Conservation (phyloP, 2,113 vertebrate species). For the Bagarius yarrelli region DNA sequence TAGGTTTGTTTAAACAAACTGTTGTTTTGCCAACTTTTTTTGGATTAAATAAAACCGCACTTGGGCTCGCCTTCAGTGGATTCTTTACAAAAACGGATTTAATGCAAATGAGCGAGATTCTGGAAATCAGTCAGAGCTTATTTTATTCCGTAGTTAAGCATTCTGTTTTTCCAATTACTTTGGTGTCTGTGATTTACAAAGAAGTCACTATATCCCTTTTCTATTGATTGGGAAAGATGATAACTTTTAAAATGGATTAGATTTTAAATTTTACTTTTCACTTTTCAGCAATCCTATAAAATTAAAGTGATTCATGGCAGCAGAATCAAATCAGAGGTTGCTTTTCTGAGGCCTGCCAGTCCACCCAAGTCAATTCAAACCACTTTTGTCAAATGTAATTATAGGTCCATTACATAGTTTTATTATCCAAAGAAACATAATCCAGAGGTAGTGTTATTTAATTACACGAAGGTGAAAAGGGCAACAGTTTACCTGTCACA, state of each 20-base stretch:
- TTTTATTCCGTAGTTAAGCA: conserved; percentile 31
- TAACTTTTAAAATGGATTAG: conserved; percentile 43
- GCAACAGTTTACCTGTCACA: not conserved
- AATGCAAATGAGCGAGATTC: not conserved
- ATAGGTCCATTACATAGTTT: conserved; percentile 34
- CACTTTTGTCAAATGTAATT: conserved; percentile 36
- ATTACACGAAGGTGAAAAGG: not conserved
- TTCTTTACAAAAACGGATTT: conserved; percentile 1
- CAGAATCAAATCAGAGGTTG: conserved; percentile 40
- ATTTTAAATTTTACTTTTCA: conserved; percentile 49
- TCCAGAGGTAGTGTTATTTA: conserved; percentile 3
- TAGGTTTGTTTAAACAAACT: too few species aligned
- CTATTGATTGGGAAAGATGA: conserved; percentile 43
- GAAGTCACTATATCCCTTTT: conserved; percentile 2
- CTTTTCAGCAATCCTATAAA: conserved; percentile 45
- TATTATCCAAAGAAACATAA: conserved; percentile 17
- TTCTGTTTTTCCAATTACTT: conserved; percentile 2
- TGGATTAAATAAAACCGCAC: too few species aligned
- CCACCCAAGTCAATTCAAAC: conserved; percentile 44
- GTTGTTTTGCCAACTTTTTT: too few species aligned
- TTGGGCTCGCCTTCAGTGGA: too few species aligned
- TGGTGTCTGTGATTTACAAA: conserved; percentile 12
- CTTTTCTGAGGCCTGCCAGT: conserved; percentile 36
- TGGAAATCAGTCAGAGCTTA: not conserved
- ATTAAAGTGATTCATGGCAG: conserved; percentile 25